Percentiles rank a stretch among this genome's conserved stretches.
Evolutionary conservation across 2,888 invertebrate species (phyloP).

Genomic region (Tuberolachnus salignus): DNA sequence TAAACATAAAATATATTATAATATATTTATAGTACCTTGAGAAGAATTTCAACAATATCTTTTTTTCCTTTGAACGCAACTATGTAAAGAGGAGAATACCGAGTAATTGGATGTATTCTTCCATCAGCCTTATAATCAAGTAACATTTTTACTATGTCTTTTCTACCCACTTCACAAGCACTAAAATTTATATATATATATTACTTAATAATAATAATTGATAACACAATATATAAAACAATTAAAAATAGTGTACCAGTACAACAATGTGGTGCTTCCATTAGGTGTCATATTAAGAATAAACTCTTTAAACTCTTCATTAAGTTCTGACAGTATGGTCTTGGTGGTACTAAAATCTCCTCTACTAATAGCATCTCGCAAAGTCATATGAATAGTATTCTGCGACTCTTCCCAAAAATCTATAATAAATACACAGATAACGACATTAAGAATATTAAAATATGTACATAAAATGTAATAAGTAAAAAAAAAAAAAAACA

Average conservation of each 20-base stretch:
- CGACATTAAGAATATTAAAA: neutral
- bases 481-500: neutral
- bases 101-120: constrained; percentile 85
- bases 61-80: constrained; percentile 76
- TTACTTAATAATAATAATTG: neutral
- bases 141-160: constrained; percentile 77
- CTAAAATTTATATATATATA: constrained; percentile 65
- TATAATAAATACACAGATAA: constrained; percentile 60
- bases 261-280: constrained; percentile 85
- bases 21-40: constrained; percentile 63
- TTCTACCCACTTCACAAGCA: constrained; percentile 84
- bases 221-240: constrained; percentile 47
- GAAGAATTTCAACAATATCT: constrained; percentile 65
- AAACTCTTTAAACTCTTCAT: constrained; percentile 74
- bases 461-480: neutral
- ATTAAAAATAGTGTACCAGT: constrained; percentile 68
- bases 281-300: constrained; percentile 86
- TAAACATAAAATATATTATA: constrained; percentile 16
- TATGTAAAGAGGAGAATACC: constrained; percentile 90
- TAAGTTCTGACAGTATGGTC: constrained; percentile 71
- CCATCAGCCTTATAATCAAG: constrained; percentile 86
- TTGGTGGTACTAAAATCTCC: constrained; percentile 74
- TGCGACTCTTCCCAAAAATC: constrained; percentile 77
- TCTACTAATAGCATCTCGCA: constrained; percentile 74
- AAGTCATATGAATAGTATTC: constrained; percentile 74